Evolutionary conservation across 2,888 invertebrate genomes (phyloP).

Genomic region (Rotaria socialis): DNA sequence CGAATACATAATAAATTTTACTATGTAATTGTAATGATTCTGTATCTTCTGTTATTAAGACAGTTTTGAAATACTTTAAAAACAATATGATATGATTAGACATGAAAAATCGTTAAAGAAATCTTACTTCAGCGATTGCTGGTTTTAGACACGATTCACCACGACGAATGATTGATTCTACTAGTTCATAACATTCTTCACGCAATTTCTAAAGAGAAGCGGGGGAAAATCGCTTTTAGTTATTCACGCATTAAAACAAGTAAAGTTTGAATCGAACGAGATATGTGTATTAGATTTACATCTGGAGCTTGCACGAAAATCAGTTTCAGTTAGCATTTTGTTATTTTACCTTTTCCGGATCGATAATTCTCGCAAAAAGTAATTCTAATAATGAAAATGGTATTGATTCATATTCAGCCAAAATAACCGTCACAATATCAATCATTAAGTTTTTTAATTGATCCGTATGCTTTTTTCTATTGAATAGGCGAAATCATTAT

Average conservation of each 20-base stretch:
- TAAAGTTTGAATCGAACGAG: no score
- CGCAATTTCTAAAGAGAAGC: not conserved
- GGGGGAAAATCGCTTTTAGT: no score
- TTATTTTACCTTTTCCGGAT: slow-evolving; percentile 14
- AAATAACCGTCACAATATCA: not conserved
- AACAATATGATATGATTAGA: not conserved
- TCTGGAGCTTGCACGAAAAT: no score
- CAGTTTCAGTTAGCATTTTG: no score
- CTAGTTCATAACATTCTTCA: slow-evolving; percentile 37
- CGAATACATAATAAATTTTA: slow-evolving; percentile 35
- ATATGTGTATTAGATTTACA: no score
- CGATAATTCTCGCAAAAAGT: slow-evolving; percentile 16
- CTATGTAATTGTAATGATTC: slow-evolving; percentile 16
- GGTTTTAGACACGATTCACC: slow-evolving; percentile 15
- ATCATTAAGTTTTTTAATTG: slow-evolving; percentile 35
- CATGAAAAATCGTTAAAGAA: not conserved
- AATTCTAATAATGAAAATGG: slow-evolving; percentile 36
- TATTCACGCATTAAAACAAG: no score
- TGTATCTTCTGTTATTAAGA: slow-evolving; percentile 5
- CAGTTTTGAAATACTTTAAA: slow-evolving; percentile 19
- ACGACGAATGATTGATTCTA: slow-evolving; percentile 22
- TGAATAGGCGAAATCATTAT: not conserved
- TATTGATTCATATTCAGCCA: slow-evolving; percentile 21
- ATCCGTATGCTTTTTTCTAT: slow-evolving; percentile 16
- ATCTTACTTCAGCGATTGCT: not conserved